Evolutionary conservation across 2,888 invertebrate species (phyloP), one percentile per base, ranked within the genome.

Genomic region (Euzetes globulus): DNA sequence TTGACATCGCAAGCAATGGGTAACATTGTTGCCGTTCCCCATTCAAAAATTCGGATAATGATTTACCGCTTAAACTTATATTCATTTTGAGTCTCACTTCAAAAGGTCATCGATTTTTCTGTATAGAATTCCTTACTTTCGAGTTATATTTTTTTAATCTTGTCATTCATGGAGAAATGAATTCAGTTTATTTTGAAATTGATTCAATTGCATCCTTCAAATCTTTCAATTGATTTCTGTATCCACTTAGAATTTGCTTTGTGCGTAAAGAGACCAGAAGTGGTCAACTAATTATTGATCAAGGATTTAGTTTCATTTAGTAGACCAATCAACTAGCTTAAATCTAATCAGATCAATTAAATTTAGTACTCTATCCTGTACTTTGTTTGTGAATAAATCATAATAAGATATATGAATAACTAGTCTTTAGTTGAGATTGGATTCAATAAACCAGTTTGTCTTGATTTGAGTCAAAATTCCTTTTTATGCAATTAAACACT

Each of bases 401-500:
- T n/a, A n/a, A n/a, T n/a, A n/a, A n/a, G n/a, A n/a, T 27, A 7
- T 63, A 33, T 29, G 63, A 27, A 13, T 33, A 63, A 33, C 63
- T 6, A 63, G 63, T 63, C 33, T n/a, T n/a, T n/a, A n/a, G n/a
- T n/a, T n/a, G n/a, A n/a, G n/a, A n/a, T n/a, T n/a, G n/a, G n/a
- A n/a, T n/a, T n/a, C n/a, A n/a, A 19, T 29, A 63, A 63, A 63
- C 63, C 63, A 17, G 63, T 63, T 63, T 63, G 5, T 6, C 63
- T 29, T 15, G 29, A 63, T 63, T 63, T 63, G 63, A 33, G 63
- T 63, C 15, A 63, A 63, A 63, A 25, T 33, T 63, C 63, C 13
- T 63, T 29, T 63, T 63, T 13, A 29, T 63, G 33, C 63, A 63
- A 63, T 63, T 63, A 63, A 63, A 63, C 29, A 63, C 63, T 29